Percentiles rank a stretch among this genome's conserved stretches.
phyloP scores from a whole-genome alignment of 2,888 invertebrate species.

The Nemurella pictetii region DNA sequence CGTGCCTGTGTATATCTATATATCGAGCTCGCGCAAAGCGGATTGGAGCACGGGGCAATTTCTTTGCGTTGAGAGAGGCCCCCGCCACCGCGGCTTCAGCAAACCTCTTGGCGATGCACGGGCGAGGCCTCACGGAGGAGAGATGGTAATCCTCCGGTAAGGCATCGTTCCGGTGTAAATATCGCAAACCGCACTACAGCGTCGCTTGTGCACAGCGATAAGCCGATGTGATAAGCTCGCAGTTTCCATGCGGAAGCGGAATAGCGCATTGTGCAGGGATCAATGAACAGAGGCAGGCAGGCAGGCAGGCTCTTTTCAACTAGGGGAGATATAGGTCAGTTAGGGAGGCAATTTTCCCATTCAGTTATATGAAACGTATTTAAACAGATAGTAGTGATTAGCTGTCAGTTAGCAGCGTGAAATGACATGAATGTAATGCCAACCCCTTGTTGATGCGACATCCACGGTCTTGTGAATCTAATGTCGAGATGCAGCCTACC shows the following conservation, averaged over 20 bases:
- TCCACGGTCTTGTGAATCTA: too few species aligned
- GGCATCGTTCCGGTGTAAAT: background rate
- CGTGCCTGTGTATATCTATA: background rate
- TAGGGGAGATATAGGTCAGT: background rate
- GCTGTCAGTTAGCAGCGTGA: background rate
- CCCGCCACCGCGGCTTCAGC: background rate
- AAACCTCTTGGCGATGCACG: background rate
- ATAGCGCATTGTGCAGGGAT: background rate
- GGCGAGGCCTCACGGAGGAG: background rate
- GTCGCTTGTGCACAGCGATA: background rate
- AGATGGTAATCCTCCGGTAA: background rate
- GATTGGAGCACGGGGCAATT: background rate
- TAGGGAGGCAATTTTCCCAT: background rate
- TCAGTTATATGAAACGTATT: background rate
- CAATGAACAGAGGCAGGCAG: background rate
- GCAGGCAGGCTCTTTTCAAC: background rate
- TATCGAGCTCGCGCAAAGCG: constrained; percentile 17
- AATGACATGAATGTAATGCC: too few species aligned
- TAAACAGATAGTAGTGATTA: background rate
- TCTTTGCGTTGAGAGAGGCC: constrained; percentile 14
- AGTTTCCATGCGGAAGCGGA: background rate
- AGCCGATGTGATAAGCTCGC: background rate
- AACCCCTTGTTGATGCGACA: too few species aligned
- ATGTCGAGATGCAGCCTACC: background rate
- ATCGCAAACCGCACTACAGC: background rate